phyloP scores from a whole-genome alignment of 2,797 vertebrate species.

The Acrocephalus scirpaceus region DNA sequence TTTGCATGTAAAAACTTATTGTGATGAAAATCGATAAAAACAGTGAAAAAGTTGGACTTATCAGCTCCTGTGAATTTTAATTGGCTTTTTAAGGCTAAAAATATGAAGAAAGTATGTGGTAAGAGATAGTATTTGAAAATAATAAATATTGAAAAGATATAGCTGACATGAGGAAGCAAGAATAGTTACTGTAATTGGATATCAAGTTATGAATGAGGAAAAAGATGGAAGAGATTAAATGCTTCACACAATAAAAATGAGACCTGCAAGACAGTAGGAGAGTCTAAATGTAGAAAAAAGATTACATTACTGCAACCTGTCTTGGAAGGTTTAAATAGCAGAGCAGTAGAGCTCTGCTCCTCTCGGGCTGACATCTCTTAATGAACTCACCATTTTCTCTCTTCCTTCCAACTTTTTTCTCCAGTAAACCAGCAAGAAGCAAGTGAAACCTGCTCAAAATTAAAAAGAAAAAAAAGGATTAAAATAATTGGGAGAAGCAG shows the following conservation, averaged over 20 bases:
- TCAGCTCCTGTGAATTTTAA: conserved; percentile 53
- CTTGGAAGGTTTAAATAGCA: conserved; percentile 2
- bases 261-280: neutral
- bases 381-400: neutral
- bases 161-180: conserved; percentile 38
- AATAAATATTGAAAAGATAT: conserved; percentile 53
- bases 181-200: conserved; percentile 64
- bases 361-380: neutral
- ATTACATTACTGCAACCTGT: conserved; percentile 28
- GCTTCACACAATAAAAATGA: conserved; percentile 40
- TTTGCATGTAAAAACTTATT: conserved; percentile 35
- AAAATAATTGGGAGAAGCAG: neutral
- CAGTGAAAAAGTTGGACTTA: conserved; percentile 11
- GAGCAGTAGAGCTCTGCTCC: neutral
- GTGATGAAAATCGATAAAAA: conserved; percentile 39
- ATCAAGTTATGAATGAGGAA: conserved; percentile 39
- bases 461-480: no score
- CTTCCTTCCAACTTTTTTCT: neutral
- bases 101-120: neutral
- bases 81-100: conserved; percentile 48
- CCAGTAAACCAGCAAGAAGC: neutral
- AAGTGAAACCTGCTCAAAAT: neutral
- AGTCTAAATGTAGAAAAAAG: conserved; percentile 19
- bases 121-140: conserved; percentile 39
- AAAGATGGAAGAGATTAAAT: conserved; percentile 60